A percentile compares a stretch with the other conserved stretches of the same genome.
Evolutionary conservation across 1,140 invertebrate species (phyloP).

Genomic region (Muscidifurax raptorellus): DNA sequence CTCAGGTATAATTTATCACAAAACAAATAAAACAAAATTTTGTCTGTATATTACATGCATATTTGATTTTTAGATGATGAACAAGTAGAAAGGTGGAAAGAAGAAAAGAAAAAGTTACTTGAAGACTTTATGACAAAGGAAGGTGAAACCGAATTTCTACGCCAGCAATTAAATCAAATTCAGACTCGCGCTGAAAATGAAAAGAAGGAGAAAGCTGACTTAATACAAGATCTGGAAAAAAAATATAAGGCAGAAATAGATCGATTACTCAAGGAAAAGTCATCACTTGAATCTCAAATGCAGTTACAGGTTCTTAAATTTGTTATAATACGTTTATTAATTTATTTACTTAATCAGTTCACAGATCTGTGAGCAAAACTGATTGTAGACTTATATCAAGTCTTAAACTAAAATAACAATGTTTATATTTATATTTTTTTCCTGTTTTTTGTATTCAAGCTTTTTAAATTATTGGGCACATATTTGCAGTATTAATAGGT

Average conservation of each 20-base stretch:
- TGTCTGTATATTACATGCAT: not conserved
- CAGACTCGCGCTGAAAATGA: slow-evolving; percentile 60
- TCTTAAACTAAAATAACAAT: too few relatives aligned
- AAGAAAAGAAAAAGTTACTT: slow-evolving; percentile 63
- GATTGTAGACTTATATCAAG: too few relatives aligned
- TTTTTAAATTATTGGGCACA: too few relatives aligned
- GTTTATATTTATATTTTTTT: too few relatives aligned
- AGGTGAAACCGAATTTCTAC: slow-evolving; percentile 65
- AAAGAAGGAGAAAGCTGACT: slow-evolving; percentile 59
- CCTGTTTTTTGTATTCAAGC: too few relatives aligned
- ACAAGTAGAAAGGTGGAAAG: slow-evolving; percentile 60
- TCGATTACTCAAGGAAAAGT: slow-evolving; percentile 63
- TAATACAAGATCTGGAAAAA: slow-evolving; percentile 63
- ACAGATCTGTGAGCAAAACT: too few relatives aligned
- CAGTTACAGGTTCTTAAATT: slow-evolving; percentile 61
- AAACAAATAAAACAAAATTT: not conserved
- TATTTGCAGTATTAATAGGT: slow-evolving; percentile 7
- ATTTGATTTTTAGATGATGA: slow-evolving; percentile 48
- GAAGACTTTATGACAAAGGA: slow-evolving; percentile 66
- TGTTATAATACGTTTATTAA: too few relatives aligned
- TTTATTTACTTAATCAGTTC: too few relatives aligned
- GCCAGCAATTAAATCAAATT: slow-evolving; percentile 62
- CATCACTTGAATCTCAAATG: slow-evolving; percentile 63
- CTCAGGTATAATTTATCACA: slow-evolving; percentile 51
- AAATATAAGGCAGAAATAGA: slow-evolving; percentile 59